Percentiles rank a stretch among this genome's conserved stretches.
Conservation (phyloP, 2,888 invertebrate species). For the Macrophya alboannulata region DNA sequence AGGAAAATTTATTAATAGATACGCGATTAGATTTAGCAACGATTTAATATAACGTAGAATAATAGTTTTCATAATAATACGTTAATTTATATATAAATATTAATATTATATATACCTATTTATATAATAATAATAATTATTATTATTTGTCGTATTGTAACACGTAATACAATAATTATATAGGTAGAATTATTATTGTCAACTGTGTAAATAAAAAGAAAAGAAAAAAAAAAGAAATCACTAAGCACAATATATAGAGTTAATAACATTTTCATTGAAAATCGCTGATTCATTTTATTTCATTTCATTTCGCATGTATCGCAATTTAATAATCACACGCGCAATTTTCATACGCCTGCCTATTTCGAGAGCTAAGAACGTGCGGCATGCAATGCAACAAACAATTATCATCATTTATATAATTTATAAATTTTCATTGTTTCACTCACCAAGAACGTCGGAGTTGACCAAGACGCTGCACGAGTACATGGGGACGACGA, state of each 20-base stretch:
- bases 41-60: too few species aligned
- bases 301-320: neutral
- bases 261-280: neutral
- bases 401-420: neutral
- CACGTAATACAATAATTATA: neutral
- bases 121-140: slow-evolving; percentile 21
- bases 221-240: too few species aligned
- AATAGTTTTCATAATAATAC: too few species aligned
- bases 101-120: neutral
- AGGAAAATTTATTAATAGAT: too few species aligned
- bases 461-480: slow-evolving; percentile 92
- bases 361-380: neutral
- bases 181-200: neutral
- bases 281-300: neutral
- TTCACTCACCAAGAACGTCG: slow-evolving; percentile 92
- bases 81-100: too few species aligned
- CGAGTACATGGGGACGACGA: slow-evolving; percentile 97
- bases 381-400: slow-evolving; percentile 11
- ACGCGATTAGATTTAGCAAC: too few species aligned
- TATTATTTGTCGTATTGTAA: slow-evolving; percentile 15
- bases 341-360: neutral
- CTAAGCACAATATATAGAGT: neutral
- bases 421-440: neutral
- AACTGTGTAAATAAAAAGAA: slow-evolving; percentile 26
- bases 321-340: neutral